These are phyloP conservation scores for Psilopsiagon aurifrons DNA, from an alignment of 2,113 vertebrate genomes.

Conservation along the genomic window DNA sequence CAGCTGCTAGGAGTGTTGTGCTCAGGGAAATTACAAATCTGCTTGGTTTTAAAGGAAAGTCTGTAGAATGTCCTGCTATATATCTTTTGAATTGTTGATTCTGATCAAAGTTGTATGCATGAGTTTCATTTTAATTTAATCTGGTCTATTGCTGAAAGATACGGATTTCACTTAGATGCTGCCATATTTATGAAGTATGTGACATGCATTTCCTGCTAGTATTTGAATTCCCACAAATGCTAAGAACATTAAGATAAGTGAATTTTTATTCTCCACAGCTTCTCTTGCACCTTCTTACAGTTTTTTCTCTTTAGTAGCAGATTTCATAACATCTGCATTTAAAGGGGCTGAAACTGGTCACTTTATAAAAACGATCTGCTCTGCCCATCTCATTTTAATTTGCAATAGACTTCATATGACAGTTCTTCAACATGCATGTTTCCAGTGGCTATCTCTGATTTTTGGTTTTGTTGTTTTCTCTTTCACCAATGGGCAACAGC, in stretches of 20 bases:
- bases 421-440: neutral
- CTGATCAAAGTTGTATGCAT: neutral
- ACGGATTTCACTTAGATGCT: neutral
- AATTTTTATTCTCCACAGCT: neutral
- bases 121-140: neutral
- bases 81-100: neutral
- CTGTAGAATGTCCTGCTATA: neutral
- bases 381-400: neutral
- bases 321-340: neutral
- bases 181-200: neutral
- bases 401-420: neutral
- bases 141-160: neutral
- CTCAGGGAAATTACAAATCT: neutral
- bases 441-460: neutral
- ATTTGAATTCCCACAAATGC: neutral
- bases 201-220: neutral
- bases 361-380: neutral
- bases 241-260: neutral
- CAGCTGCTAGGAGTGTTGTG: neutral
- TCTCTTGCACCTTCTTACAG: neutral
- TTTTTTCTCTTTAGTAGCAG: neutral
- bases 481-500: neutral
- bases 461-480: neutral
- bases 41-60: neutral
- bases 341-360: neutral